Evolutionary conservation across 2,797 vertebrate species (phyloP).

Genomic region (Gymnodraco acuticeps): DNA sequence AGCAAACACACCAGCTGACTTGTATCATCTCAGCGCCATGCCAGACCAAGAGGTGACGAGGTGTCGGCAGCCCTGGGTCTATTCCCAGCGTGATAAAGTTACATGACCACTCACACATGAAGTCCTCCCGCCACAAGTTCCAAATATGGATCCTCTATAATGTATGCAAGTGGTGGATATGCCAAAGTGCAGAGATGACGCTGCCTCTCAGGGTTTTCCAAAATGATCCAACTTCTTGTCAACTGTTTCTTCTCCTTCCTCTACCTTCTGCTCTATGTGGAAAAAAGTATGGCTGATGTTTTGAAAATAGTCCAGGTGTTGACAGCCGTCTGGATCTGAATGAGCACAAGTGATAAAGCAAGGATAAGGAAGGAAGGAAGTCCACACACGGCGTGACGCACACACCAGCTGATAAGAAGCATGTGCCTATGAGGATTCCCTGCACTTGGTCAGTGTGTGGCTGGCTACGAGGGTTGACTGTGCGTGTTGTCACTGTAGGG

Average conservation of each 20-base stretch:
- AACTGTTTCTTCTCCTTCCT: conserved; percentile 15
- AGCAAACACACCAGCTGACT: conserved; percentile 46
- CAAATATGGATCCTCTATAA: conserved; percentile 28
- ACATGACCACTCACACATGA: conserved; percentile 45
- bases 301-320: conserved; percentile 28
- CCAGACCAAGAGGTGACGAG: conserved; percentile 34
- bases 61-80: conserved; percentile 43
- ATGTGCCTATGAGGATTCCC: conserved; percentile 31
- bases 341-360: conserved; percentile 27
- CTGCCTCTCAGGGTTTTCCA: conserved; percentile 13
- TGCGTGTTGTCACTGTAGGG: conserved; percentile 63
- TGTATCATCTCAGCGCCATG: conserved; percentile 16
- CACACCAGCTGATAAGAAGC: not conserved
- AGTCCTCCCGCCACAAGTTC: conserved; percentile 30
- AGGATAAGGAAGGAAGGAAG: conserved; percentile 13
- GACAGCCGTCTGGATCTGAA: conserved; percentile 12
- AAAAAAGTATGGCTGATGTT: not conserved
- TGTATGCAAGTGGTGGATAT: conserved; percentile 8
- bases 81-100: conserved; percentile 63
- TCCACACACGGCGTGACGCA: not conserved
- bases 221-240: conserved; percentile 5
- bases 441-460: conserved; percentile 29
- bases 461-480: conserved; percentile 48
- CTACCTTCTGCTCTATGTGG: not conserved
- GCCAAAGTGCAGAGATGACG: conserved; percentile 8